phyloP scores from a whole-genome alignment of 1,140 invertebrate species.

The Brachionus asplanchnoidis region DNA sequence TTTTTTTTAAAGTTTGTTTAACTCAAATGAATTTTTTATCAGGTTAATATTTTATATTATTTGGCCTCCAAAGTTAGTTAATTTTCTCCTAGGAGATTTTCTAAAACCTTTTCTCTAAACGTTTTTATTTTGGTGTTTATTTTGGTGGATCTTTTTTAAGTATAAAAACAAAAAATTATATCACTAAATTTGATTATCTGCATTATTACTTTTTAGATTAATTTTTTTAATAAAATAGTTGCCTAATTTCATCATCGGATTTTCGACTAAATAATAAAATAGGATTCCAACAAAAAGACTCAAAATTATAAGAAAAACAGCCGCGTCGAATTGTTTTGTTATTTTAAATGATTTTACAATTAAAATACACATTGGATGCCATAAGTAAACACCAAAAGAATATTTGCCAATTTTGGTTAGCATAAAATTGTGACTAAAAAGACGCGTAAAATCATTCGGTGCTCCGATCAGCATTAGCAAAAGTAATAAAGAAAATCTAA shows the following conservation, averaged over 20 bases:
- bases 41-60: too few relatives aligned
- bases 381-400: conserved; percentile 10
- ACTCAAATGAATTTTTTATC: too few relatives aligned
- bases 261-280: conserved; percentile 29
- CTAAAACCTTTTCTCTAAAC: too few relatives aligned
- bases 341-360: background rate
- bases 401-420: conserved; percentile 10
- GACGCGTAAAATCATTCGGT: background rate
- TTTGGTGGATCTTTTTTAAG: too few relatives aligned
- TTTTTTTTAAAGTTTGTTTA: too few relatives aligned
- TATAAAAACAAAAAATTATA: too few relatives aligned
- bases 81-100: too few relatives aligned
- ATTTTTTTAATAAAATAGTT: conserved; percentile 23
- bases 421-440: background rate
- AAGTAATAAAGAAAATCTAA: background rate
- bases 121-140: too few relatives aligned
- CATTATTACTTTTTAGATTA: background rate
- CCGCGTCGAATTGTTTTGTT: background rate
- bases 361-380: conserved; percentile 12
- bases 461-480: background rate
- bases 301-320: background rate
- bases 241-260: conserved; percentile 3
- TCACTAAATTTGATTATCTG: too few relatives aligned
- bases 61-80: too few relatives aligned
- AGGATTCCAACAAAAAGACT: background rate